These are phyloP conservation scores for Cynocephalus volans DNA, from an alignment of 2,113 vertebrate species.

Conservation along the genomic window DNA sequence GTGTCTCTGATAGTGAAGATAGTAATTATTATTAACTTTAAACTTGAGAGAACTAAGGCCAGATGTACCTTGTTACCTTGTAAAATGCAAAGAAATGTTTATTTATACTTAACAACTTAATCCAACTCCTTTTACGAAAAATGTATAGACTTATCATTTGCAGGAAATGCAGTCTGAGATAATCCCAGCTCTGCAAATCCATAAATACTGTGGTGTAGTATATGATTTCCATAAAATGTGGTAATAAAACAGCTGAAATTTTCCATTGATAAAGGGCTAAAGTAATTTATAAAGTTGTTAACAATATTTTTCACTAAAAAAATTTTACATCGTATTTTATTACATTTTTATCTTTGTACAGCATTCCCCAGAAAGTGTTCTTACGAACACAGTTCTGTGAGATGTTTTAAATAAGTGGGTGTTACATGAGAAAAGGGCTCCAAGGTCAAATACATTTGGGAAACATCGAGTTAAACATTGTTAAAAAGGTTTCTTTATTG, in stretches of 20 bases:
- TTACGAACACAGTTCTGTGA: neutral
- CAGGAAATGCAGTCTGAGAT: neutral
- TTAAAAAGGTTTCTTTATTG: slow-evolving; percentile 62
- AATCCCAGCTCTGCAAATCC: neutral
- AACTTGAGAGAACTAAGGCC: slow-evolving; percentile 6
- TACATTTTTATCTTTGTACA: neutral
- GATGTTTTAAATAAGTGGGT: neutral
- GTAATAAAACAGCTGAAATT: neutral
- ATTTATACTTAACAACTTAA: neutral
- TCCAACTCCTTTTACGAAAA: neutral
- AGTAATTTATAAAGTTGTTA: slow-evolving; percentile 7
- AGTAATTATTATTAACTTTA: neutral
- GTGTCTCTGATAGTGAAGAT: neutral
- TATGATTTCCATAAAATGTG: slow-evolving; percentile 15
- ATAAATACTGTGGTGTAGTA: neutral
- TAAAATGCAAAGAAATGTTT: neutral
- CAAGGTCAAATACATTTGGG: slow-evolving; percentile 17
- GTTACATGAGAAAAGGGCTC: slow-evolving; percentile 40
- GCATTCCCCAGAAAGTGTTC: neutral
- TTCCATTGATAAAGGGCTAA: neutral
- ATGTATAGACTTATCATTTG: neutral
- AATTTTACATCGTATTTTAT: neutral
- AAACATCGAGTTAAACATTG: slow-evolving; percentile 16
- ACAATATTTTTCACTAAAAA: slow-evolving; percentile 47
- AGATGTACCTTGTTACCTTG: neutral